A percentile compares a stretch with the other conserved stretches of the same genome.
phyloP scores from a whole-genome alignment of 2,797 vertebrate species.

The Vespertilio murinus region DNA sequence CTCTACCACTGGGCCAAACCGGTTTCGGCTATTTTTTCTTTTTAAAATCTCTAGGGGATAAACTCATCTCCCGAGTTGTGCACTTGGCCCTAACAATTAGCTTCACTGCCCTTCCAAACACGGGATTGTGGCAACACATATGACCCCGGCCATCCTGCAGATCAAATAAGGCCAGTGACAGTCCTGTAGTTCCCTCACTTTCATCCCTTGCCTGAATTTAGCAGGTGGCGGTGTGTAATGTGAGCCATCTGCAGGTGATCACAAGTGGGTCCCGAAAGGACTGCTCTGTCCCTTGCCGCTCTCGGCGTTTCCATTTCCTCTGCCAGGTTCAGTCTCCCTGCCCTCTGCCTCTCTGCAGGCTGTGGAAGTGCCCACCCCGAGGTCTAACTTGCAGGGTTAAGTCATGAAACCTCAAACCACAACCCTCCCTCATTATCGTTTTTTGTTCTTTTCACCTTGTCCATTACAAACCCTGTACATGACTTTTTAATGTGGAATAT shows the following conservation, averaged over 20 bases:
- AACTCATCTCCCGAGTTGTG: not conserved
- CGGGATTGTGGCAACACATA: not conserved
- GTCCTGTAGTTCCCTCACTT: not conserved
- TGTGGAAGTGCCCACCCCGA: rapidly evolving
- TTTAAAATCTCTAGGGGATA: not conserved
- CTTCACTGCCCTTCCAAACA: not conserved
- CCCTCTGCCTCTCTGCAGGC: not conserved
- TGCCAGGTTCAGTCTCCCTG: not conserved
- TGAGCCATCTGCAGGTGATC: not conserved
- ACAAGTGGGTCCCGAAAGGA: not conserved
- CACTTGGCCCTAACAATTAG: not conserved
- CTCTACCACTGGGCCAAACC: too few relatives aligned
- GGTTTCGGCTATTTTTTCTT: too few relatives aligned
- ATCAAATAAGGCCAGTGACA: not conserved
- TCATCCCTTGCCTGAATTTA: not conserved
- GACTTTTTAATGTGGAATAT: conserved; percentile 6
- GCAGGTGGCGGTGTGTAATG: not conserved
- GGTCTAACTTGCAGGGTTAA: not conserved
- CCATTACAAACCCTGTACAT: not conserved
- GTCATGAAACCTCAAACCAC: not conserved
- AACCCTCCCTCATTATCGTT: not conserved
- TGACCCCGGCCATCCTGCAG: not conserved
- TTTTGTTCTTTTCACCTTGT: not conserved
- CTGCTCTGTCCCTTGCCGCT: not conserved
- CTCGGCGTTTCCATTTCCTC: not conserved